These are phyloP conservation scores for Malthinus flaveolus DNA, from an alignment of 2,888 invertebrate species.

Conservation along the genomic window DNA sequence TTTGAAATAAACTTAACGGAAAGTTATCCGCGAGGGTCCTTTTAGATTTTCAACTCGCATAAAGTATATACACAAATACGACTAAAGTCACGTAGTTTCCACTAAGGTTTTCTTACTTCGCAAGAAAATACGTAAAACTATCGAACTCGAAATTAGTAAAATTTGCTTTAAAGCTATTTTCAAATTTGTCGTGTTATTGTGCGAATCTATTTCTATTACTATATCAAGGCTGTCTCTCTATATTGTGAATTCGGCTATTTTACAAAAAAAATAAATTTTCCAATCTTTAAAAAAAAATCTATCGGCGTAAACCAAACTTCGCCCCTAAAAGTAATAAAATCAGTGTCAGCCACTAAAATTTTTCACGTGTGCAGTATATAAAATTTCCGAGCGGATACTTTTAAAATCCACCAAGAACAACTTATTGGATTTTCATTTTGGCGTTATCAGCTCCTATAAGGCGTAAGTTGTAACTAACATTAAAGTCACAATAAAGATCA, in stretches of 20 bases:
- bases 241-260: neutral
- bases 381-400: neutral
- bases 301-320: neutral
- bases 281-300: neutral
- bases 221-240: neutral
- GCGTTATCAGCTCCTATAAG: neutral
- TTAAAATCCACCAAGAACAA: neutral
- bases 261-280: too few relatives aligned
- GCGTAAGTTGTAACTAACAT: too few relatives aligned
- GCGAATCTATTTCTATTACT: neutral
- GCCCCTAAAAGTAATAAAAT: slow-evolving; percentile 1
- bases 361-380: slow-evolving; percentile 4
- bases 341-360: slow-evolving; percentile 6
- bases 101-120: neutral
- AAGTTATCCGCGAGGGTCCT: neutral
- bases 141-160: neutral
- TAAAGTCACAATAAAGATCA: too few relatives aligned
- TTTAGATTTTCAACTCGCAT: slow-evolving; percentile 1
- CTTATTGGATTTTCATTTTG: slow-evolving; percentile 3
- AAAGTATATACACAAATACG: neutral
- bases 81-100: neutral
- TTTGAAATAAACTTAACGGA: slow-evolving; percentile 3
- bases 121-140: neutral
- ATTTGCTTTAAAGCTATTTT: neutral
- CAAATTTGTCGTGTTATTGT: neutral